Evolutionary conservation across 1,140 invertebrate genomes (phyloP), one percentile per base, ranked within the genome.

Genomic region (Formica exsecta): DNA sequence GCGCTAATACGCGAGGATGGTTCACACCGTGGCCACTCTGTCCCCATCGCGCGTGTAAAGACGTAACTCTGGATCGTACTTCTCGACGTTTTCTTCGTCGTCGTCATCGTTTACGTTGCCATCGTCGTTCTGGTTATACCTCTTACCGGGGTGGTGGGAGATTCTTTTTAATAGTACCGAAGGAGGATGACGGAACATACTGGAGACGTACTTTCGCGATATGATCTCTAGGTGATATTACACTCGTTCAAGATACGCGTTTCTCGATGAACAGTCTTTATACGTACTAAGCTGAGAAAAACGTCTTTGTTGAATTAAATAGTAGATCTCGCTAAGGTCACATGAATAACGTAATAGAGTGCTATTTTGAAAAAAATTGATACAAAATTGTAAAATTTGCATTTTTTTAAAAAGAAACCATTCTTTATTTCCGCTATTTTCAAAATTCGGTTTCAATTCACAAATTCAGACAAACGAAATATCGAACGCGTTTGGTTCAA

Each of bases 11-110:
- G 87, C 89, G 81, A 76, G 86, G 74, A 87, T 83, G 87, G 74
- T 81, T 85, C 91, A 54, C 81, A 68, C 32, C 86, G 87, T 70
- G 85, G 85, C 91, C 89, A 85, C 86, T 92, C 90, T 89, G 90
- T 92, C 91, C 91, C 87, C 91, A 86, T 89, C 92, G 88, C 93
- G 90, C 92, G 93, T 93, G 92, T 88, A 92, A 92, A 90, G 88
- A 91, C 86, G 90, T 87, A 87, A 91, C 87, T 89, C 68, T 32
- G 38, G 71, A 86, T 85, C 89, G 74, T n/a, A 68, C 44, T 62
- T 64, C 66, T 57, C 57, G 32, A 29, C 62, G 36, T 22, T 68
- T 38, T 44, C 65, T 29, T n/a, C 71, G 11, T 36, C 61, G 54
- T 75, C 59, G 51, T 44, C 54, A 5, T 44, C 68, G 2, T 36